These are phyloP conservation scores for Iselma pallidipennis DNA, from an alignment of 2,888 invertebrate genomes.

Conservation along the genomic window DNA sequence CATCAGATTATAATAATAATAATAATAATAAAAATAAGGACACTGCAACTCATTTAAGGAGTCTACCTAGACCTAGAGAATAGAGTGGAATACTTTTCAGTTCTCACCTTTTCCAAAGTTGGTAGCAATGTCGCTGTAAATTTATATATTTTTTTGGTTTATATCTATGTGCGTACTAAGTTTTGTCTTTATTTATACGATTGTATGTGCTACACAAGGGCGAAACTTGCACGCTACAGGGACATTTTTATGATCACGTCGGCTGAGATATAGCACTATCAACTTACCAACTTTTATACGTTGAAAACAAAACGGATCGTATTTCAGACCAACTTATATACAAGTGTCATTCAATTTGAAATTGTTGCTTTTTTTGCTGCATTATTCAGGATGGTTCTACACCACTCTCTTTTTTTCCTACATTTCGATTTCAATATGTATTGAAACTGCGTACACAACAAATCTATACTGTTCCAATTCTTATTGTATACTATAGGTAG, in stretches of 20 bases:
- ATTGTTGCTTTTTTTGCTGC: constrained; percentile 44
- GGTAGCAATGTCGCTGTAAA: not conserved
- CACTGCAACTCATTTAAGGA: too few species aligned
- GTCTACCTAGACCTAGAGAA: too few species aligned
- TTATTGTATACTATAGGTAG: too few species aligned
- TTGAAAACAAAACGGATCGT: constrained; percentile 57
- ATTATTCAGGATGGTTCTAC: not conserved
- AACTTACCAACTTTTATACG: constrained; percentile 56
- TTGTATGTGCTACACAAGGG: constrained; percentile 40
- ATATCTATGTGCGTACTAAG: too few species aligned
- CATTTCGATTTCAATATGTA: not conserved
- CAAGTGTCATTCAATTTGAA: constrained; percentile 52
- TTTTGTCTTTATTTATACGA: constrained; percentile 40
- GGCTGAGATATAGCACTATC: constrained; percentile 57
- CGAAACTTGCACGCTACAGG: constrained; percentile 47
- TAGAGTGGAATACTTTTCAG: not conserved
- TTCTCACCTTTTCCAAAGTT: not conserved
- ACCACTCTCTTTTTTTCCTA: not conserved
- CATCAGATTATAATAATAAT: too few species aligned
- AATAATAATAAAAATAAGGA: too few species aligned
- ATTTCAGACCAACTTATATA: constrained; percentile 53
- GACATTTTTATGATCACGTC: constrained; percentile 57
- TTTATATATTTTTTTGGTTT: not conserved
- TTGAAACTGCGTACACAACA: not conserved
- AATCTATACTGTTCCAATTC: not conserved